Conservation (phyloP, 2,888 invertebrate species). For the Augochlorella aurata region DNA sequence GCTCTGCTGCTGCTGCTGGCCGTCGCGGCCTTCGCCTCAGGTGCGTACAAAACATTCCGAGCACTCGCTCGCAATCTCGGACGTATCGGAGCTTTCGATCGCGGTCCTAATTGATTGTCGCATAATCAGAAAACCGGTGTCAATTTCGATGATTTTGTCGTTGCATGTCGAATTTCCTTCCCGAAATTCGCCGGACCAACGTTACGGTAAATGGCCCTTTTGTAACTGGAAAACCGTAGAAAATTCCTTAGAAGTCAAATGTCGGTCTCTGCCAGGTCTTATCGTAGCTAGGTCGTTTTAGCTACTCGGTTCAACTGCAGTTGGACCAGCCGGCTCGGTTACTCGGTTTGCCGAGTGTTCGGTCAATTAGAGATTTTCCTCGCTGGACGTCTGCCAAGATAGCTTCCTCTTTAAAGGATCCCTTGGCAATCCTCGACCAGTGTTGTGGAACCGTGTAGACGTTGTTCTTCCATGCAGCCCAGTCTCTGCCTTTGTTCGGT, state of each 20-base stretch:
- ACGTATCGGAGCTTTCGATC: not conserved
- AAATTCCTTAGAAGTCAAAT: too few species aligned
- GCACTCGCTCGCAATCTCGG: not conserved
- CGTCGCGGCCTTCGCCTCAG: constrained; percentile 84
- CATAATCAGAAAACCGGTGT: too few species aligned
- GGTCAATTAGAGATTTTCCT: not conserved
- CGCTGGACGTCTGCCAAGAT: constrained; percentile 19
- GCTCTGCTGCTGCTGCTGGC: constrained; percentile 82
- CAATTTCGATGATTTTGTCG: too few species aligned
- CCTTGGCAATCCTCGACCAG: not conserved
- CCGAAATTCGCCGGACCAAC: not conserved
- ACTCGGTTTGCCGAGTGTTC: not conserved
- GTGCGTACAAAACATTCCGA: constrained; percentile 79
- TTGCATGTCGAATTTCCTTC: too few species aligned
- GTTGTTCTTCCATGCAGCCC: constrained; percentile 4
- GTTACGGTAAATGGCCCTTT: too few species aligned
- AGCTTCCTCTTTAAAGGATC: not conserved
- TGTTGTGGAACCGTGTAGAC: not conserved
- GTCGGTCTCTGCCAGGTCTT: not conserved
- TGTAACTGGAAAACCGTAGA: too few species aligned
- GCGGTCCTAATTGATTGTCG: not conserved
- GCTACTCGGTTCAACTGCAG: not conserved
- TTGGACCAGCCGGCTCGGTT: not conserved
- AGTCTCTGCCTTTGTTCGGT: constrained; percentile 31
- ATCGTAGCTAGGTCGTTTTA: not conserved